phyloP scores from a whole-genome alignment of 2,888 invertebrate species.

The Aphidoletes aphidimyza region DNA sequence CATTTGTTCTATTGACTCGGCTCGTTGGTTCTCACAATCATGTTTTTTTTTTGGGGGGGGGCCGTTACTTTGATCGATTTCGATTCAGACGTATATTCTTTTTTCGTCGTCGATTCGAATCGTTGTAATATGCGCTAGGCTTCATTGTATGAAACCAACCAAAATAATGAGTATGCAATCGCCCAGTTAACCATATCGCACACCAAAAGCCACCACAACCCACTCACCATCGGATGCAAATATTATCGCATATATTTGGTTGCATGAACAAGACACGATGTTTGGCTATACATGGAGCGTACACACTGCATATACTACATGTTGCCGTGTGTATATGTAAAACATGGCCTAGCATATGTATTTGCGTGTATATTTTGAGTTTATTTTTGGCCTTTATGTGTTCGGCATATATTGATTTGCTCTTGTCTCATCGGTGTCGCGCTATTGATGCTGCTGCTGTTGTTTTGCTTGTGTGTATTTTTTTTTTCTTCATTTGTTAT shows the following conservation, averaged over 20 bases:
- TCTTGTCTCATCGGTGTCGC: slow-evolving; percentile 12
- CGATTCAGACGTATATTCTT: background rate
- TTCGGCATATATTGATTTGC: background rate
- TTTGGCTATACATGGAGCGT: slow-evolving; percentile 28
- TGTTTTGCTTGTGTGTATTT: background rate
- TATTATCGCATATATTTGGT: slow-evolving; percentile 14
- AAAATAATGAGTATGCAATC: slow-evolving; percentile 19
- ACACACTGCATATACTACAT: background rate
- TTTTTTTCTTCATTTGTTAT: background rate
- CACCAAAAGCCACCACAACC: slow-evolving; percentile 19
- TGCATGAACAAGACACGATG: background rate
- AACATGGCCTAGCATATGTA: background rate
- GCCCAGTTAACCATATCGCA: slow-evolving; percentile 37
- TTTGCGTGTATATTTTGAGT: slow-evolving; percentile 17
- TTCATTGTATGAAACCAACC: background rate
- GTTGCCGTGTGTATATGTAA: no score
- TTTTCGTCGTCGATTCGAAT: background rate
- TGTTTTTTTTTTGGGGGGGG: background rate
- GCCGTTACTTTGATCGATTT: background rate
- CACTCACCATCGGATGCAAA: slow-evolving; percentile 23
- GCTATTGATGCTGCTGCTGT: background rate
- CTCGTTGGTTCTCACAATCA: background rate
- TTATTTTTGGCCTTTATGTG: slow-evolving; percentile 28
- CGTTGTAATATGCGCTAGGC: no score
- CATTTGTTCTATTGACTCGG: no score